Percentiles rank a stretch among this genome's conserved stretches.
These are phyloP conservation scores for Pteropus alecto DNA, from an alignment of 2,113 vertebrate genomes.

Conservation along the genomic window DNA sequence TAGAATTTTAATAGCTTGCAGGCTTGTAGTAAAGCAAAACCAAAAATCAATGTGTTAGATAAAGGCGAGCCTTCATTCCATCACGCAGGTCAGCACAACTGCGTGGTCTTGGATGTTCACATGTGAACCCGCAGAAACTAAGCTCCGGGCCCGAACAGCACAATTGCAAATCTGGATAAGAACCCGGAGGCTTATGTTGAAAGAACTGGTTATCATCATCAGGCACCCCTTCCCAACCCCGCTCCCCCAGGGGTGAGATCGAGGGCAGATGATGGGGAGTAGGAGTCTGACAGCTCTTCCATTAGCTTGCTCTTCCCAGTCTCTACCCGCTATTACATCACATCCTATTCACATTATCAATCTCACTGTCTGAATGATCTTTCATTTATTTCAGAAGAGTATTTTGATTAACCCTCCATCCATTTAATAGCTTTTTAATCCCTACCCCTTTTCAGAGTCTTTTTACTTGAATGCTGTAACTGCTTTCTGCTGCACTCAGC, in stretches of 20 bases:
- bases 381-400: constrained; percentile 56
- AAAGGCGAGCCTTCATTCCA: background rate
- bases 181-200: background rate
- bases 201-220: background rate
- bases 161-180: background rate
- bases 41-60: background rate
- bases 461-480: background rate
- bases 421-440: constrained; percentile 51
- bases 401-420: constrained; percentile 56
- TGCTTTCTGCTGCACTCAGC: background rate
- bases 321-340: background rate
- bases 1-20: background rate
- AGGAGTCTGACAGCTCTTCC: background rate
- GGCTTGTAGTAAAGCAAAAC: background rate
- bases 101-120: background rate
- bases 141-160: background rate
- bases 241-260: background rate
- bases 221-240: background rate
- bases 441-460: background rate
- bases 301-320: background rate
- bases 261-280: background rate
- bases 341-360: background rate
- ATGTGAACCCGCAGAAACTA: background rate
- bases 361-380: constrained; percentile 51
- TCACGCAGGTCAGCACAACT: fast-evolving